phyloP scores from a whole-genome alignment of 1,140 invertebrate genomes.

The Parapsyche elsis region DNA sequence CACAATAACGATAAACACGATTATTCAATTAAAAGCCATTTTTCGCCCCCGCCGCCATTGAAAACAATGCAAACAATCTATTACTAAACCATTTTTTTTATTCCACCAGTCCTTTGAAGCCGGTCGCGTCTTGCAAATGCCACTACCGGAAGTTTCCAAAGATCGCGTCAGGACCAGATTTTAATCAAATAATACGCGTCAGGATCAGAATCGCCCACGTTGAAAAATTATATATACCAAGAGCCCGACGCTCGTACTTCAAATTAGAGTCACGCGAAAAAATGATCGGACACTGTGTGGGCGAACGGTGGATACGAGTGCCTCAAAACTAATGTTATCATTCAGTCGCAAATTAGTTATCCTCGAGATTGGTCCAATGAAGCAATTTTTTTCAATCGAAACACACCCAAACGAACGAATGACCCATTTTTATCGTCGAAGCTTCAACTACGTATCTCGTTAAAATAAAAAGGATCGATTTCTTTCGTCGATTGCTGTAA shows the following conservation, averaged over 20 bases:
- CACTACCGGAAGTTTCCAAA: too few species aligned
- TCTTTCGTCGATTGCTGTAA: too few species aligned
- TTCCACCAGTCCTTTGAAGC: too few species aligned
- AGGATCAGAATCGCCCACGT: background rate
- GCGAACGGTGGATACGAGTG: background rate
- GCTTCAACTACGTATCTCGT: too few species aligned
- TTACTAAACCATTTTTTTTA: too few species aligned
- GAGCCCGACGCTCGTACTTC: background rate
- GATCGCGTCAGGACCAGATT: too few species aligned
- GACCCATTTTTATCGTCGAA: too few species aligned
- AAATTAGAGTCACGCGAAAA: background rate
- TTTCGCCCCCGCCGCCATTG: constrained; percentile 1
- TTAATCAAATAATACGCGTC: too few species aligned
- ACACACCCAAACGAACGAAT: too few species aligned
- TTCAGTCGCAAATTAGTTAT: background rate
- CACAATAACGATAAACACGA: constrained; percentile 1
- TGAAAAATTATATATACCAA: background rate
- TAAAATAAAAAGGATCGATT: too few species aligned
- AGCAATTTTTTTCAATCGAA: too few species aligned
- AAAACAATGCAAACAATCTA: background rate
- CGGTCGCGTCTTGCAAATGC: too few species aligned
- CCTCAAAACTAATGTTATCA: background rate
- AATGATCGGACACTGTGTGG: background rate
- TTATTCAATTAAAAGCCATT: constrained; percentile 12
- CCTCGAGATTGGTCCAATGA: background rate